Evolutionary conservation across 2,888 invertebrate species (phyloP).

Genomic region (Conus canariensis): DNA sequence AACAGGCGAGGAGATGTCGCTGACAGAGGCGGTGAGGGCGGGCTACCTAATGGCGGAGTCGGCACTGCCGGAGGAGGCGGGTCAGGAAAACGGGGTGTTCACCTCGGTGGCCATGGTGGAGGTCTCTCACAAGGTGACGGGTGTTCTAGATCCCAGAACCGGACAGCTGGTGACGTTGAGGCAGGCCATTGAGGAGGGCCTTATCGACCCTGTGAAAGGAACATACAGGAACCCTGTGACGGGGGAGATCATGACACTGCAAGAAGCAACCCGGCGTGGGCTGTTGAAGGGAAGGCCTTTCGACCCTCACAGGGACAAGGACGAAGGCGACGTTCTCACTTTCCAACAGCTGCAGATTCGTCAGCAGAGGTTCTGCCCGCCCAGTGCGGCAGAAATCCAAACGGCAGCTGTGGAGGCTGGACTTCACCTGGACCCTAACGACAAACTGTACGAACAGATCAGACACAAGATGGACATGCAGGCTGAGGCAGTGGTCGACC

Average conservation of each 20-base stretch:
- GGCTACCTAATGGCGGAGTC: constrained; percentile 82
- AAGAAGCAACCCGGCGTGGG: constrained; percentile 71
- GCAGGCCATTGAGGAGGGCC: constrained; percentile 67
- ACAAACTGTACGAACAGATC: constrained; percentile 64
- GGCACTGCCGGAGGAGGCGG: constrained; percentile 52
- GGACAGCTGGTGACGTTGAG: constrained; percentile 68
- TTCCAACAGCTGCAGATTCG: constrained; percentile 71
- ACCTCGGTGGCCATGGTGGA: constrained; percentile 68
- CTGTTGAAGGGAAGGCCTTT: constrained; percentile 65
- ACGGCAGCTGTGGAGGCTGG: constrained; percentile 60
- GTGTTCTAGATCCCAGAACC: constrained; percentile 66
- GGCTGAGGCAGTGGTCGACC: constrained; percentile 50
- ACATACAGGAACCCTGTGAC: constrained; percentile 70
- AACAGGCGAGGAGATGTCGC: constrained; percentile 79
- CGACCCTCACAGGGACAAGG: constrained; percentile 55
- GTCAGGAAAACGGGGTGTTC: constrained; percentile 56
- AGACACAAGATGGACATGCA: constrained; percentile 65
- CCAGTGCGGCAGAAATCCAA: constrained; percentile 57
- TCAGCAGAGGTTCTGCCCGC: constrained; percentile 64
- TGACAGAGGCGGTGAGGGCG: constrained; percentile 86
- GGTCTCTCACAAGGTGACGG: constrained; percentile 62
- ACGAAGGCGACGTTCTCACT: constrained; percentile 61
- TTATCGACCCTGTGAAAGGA: constrained; percentile 70
- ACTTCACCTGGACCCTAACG: constrained; percentile 56
- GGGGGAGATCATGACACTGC: constrained; percentile 69